Percentiles rank a stretch among this genome's conserved stretches.
phyloP scores from a whole-genome alignment of 2,888 invertebrate genomes.

The Acheta domesticus region DNA sequence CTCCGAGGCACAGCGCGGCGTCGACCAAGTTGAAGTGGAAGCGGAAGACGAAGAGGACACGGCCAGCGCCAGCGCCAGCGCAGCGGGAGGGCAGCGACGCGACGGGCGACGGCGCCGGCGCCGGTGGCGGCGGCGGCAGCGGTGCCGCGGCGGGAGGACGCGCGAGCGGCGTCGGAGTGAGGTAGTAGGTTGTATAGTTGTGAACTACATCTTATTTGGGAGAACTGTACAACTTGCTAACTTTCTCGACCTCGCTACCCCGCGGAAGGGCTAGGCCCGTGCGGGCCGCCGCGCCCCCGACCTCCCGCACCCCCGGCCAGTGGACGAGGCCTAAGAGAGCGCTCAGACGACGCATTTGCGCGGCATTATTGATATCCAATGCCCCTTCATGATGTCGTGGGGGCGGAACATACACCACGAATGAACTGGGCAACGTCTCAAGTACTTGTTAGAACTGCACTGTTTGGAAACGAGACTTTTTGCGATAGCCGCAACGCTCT shows the following conservation, averaged over 20 bases:
- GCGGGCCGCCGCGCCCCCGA: background rate
- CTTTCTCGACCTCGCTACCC: conserved; percentile 64
- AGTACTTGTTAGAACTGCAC: too few species aligned
- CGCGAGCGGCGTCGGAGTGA: conserved; percentile 60
- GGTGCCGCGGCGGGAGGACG: background rate
- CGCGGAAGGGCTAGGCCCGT: conserved; percentile 9
- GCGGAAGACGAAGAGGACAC: too few species aligned
- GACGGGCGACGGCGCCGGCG: background rate
- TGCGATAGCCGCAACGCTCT: too few species aligned
- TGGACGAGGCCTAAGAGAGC: too few species aligned
- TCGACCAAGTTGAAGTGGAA: conserved; percentile 28
- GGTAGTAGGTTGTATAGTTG: conserved; percentile 99
- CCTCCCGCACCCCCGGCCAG: background rate
- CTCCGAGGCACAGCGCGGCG: conserved; percentile 29
- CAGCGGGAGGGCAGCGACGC: too few species aligned
- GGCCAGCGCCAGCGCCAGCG: background rate
- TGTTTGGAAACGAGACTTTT: too few species aligned
- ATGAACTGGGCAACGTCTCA: too few species aligned
- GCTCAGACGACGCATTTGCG: too few species aligned
- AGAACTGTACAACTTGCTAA: conserved; percentile 97
- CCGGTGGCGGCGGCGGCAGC: background rate
- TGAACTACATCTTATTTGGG: conserved; percentile 80
- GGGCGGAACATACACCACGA: too few species aligned
- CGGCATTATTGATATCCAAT: too few species aligned
- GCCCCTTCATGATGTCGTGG: too few species aligned